Evolutionary conservation across 2,888 invertebrate genomes (phyloP).

Genomic region (Hetaerina titia): DNA sequence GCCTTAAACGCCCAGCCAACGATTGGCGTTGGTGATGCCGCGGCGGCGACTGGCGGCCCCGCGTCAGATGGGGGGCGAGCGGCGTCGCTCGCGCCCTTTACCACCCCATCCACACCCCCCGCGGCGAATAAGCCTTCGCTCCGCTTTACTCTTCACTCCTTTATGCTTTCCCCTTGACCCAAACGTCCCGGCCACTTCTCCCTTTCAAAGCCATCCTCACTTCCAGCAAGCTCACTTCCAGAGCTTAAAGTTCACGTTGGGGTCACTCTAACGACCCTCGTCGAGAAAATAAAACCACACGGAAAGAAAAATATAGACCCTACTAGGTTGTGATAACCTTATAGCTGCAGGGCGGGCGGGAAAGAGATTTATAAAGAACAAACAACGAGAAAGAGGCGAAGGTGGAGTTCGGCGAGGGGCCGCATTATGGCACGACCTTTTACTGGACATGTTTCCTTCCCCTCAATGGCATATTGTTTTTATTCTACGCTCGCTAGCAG

Average conservation of each 20-base stretch:
- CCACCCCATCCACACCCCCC: background rate
- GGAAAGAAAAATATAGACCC: too few relatives aligned
- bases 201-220: background rate
- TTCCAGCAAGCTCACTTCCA: background rate
- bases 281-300: background rate
- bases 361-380: background rate
- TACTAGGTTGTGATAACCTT: background rate
- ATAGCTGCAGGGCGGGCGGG: background rate
- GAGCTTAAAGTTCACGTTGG: background rate
- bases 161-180: background rate
- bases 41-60: background rate
- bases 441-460: background rate
- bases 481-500: background rate
- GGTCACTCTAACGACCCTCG: background rate
- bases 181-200: background rate
- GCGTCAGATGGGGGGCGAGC: background rate
- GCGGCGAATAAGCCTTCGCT: background rate
- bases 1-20: too few relatives aligned
- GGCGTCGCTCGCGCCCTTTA: background rate
- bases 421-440: background rate
- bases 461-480: background rate
- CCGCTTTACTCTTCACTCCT: background rate
- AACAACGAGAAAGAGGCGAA: background rate
- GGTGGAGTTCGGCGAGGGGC: background rate
- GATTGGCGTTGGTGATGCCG: too few relatives aligned